A percentile compares a stretch with the other conserved stretches of the same genome.
Evolutionary conservation across 1,140 invertebrate genomes (phyloP).

Genomic region (Drosophila orena): DNA sequence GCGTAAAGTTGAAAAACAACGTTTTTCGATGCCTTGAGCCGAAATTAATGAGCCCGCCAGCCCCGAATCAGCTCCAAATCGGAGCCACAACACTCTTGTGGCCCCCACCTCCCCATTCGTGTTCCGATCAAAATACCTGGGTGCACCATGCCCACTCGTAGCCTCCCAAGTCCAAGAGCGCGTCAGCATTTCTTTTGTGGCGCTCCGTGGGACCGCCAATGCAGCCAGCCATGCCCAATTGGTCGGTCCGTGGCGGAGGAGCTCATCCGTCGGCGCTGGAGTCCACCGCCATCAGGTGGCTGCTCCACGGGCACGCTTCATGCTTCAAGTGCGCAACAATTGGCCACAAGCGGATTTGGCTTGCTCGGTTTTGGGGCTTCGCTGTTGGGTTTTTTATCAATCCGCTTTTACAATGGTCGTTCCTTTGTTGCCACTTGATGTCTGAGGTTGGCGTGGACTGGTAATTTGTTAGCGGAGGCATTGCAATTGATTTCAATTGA

Average conservation of each 20-base stretch:
- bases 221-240: slow-evolving; percentile 73
- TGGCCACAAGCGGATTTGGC: slow-evolving; percentile 53
- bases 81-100: slow-evolving; percentile 1
- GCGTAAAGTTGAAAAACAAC: slow-evolving; percentile 33
- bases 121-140: no score
- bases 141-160: neutral
- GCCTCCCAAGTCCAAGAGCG: slow-evolving; percentile 32
- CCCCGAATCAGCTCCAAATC: slow-evolving; percentile 39
- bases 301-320: slow-evolving; percentile 61
- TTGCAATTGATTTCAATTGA: slow-evolving; percentile 71
- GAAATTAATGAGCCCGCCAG: slow-evolving; percentile 78
- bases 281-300: slow-evolving; percentile 47
- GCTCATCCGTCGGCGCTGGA: slow-evolving; percentile 21
- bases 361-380: slow-evolving; percentile 21
- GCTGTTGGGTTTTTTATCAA: slow-evolving; percentile 18
- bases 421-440: slow-evolving; percentile 45
- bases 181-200: slow-evolving; percentile 78
- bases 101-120: neutral
- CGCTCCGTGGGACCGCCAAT: slow-evolving; percentile 46
- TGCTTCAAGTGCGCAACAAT: slow-evolving; percentile 61
- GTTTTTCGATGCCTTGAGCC: slow-evolving; percentile 63
- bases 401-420: slow-evolving; percentile 26
- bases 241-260: slow-evolving; percentile 43
- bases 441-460: slow-evolving; percentile 43
- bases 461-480: slow-evolving; percentile 52